Evolutionary conservation across 2,797 vertebrate genomes (phyloP), one percentile per base, ranked within the genome.

Genomic region (Pempheris klunzingeri): DNA sequence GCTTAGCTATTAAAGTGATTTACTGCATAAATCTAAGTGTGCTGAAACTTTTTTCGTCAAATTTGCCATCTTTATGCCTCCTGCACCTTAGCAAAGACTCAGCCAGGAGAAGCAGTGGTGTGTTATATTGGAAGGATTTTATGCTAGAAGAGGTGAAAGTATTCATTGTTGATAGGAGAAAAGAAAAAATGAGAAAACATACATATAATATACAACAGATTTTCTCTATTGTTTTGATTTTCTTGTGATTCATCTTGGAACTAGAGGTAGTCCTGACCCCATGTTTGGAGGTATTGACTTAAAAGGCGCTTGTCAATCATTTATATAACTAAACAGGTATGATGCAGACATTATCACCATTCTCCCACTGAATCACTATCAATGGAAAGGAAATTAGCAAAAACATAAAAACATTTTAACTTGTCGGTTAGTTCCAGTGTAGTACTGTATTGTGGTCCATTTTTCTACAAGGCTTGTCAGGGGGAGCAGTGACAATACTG

Each of bases 401-500:
- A 49, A 28, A n/a, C 3, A 18, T n/a, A n/a, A n/a, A n/a, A n/a
- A n/a, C n/a, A 9, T 22, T 64, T 24, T 15, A 22, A 53, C 17
- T 32, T 34, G 59, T 57, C 53, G 36, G 11, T 50, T 20, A 52
- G 13, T 63, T 60, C 36, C 5, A 66, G 44, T 46, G 18, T 53
- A 41, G 73, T 41, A 52, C n/a, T 59, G 59, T 54, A 66, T n/a
- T 81, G 71, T 80, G 49, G 80, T 85, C 39, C 28, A 28, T 78
- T 84, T 77, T 68, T 68, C 62, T 74, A 73, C 78, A 53, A 47
- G 46, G 41, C 71, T 74, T 82, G 87, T 87, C 81, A 84, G 79
- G 55, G 78, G 63, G 32, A 80, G 70, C 62, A 80, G 71, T 32
- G 41, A 81, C 85, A 74, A 43, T 71, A 74, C 77, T 73, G 83